Conservation (phyloP, 2,113 vertebrate species). For the Cranoglanis bouderius region DNA sequence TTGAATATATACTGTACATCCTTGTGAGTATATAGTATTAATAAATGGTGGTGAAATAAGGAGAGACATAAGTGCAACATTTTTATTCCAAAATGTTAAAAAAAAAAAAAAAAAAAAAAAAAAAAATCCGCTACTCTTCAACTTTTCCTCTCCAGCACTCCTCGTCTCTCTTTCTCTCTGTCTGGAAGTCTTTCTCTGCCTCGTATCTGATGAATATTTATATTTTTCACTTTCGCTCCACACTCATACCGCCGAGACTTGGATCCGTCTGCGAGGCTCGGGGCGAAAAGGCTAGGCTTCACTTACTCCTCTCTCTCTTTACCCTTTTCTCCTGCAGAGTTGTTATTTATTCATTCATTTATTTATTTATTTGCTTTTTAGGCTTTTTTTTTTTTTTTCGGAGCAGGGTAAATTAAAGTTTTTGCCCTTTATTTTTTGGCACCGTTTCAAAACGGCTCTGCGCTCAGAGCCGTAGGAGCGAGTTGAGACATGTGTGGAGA, state of each 20-base stretch:
- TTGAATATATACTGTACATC: not conserved
- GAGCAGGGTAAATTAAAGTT: constrained; percentile 26
- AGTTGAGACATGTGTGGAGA: constrained; percentile 28
- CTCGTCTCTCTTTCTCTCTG: constrained; percentile 3
- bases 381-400: not conserved
- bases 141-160: not conserved
- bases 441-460: constrained; percentile 28
- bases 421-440: constrained; percentile 38
- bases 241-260: constrained; percentile 33
- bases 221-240: constrained; percentile 43
- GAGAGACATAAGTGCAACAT: not conserved
- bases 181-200: constrained; percentile 2
- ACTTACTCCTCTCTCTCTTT: not conserved
- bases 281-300: constrained; percentile 38
- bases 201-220: constrained; percentile 52
- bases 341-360: constrained; percentile 36
- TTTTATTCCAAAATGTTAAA: not conserved
- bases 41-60: not conserved
- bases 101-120: not conserved
- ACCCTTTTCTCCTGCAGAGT: constrained; percentile 26
- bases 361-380: constrained; percentile 22
- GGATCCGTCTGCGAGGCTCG: constrained; percentile 46
- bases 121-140: not conserved
- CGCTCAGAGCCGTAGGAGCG: constrained; percentile 1
- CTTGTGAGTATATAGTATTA: not conserved